Percentiles rank a stretch among this genome's conserved stretches.
phyloP scores from a whole-genome alignment of 2,113 vertebrate species.

The Sus scrofa region T2T-Sscrofa CM000812.6:212798001-212798500 shows the following conservation, averaged over 20 bases:
- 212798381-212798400: not conserved
- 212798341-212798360: not conserved
- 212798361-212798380: not conserved
- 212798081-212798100: not conserved
- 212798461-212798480: no score
- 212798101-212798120: not conserved
- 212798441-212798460: no score
- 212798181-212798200: not conserved
- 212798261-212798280: not conserved
- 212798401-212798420: not conserved
- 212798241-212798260: not conserved
- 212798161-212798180: not conserved
- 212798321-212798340: not conserved
- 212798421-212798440: no score
- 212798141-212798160: not conserved
- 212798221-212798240: not conserved
- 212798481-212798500: no score
- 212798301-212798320: not conserved
- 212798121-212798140: not conserved
- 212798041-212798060: not conserved
- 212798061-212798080: not conserved
- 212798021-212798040: not conserved
- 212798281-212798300: not conserved
- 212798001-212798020: not conserved
- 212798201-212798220: not conserved